Evolutionary conservation across 2,888 invertebrate species (phyloP).

Genomic region (Pterostichus madidus): DNA sequence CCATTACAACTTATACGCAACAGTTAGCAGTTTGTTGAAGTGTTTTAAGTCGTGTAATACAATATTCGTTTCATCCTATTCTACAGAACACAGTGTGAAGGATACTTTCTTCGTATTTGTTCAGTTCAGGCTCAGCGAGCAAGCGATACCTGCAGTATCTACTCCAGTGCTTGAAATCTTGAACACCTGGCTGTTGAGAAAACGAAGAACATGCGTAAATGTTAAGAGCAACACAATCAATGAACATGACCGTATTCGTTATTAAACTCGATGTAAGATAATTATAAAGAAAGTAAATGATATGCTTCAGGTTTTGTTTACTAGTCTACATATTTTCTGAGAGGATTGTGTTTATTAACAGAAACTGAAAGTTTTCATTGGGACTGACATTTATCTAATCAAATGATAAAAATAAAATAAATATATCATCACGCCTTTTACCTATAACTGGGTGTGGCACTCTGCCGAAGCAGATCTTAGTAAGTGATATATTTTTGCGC

Average conservation of each 20-base stretch:
- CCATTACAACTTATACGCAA: constrained; percentile 16
- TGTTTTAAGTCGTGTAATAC: constrained; percentile 22
- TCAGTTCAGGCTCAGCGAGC: constrained; percentile 26
- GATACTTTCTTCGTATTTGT: constrained; percentile 48
- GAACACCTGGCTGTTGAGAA: constrained; percentile 40
- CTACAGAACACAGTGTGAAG: neutral
- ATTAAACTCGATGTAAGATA: neutral
- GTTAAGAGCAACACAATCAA: constrained; percentile 24
- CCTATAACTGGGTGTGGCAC: too few species aligned
- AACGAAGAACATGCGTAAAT: constrained; percentile 23
- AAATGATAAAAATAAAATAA: too few species aligned
- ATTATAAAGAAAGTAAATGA: constrained; percentile 11
- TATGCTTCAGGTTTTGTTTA: neutral
- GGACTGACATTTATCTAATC: too few species aligned
- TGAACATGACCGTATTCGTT: neutral
- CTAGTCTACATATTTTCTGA: neutral
- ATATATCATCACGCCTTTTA: too few species aligned
- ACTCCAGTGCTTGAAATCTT: constrained; percentile 5
- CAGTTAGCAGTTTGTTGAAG: constrained; percentile 11
- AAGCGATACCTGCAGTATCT: constrained; percentile 2
- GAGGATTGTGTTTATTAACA: neutral
- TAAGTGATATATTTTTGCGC: too few species aligned
- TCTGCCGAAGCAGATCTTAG: too few species aligned
- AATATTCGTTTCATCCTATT: constrained; percentile 35
- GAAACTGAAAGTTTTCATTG: neutral